phyloP scores from a whole-genome alignment of 2,888 invertebrate genomes.

The Leptinotarsa tumamoca region DNA sequence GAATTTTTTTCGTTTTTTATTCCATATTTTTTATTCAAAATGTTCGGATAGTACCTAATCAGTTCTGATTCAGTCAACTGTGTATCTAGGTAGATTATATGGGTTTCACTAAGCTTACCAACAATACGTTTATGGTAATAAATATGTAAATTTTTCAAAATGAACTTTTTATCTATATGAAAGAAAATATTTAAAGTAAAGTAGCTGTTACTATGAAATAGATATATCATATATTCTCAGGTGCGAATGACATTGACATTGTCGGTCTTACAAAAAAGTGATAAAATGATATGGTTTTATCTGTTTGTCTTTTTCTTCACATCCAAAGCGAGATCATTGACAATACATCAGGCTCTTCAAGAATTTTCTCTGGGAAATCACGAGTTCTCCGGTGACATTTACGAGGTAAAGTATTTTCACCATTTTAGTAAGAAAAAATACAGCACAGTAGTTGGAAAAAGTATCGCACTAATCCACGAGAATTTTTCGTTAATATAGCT shows the following conservation, averaged over 20 bases:
- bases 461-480: no score
- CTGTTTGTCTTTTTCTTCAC: neutral
- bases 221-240: neutral
- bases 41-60: no score
- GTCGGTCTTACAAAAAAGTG: neutral
- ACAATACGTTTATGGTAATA: neutral
- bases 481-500: no score
- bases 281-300: neutral
- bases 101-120: neutral
- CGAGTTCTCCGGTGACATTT: neutral
- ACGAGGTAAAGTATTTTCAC: constrained; percentile 8
- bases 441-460: no score
- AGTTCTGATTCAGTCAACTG: neutral
- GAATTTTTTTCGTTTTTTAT: neutral
- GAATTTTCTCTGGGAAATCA: constrained; percentile 2
- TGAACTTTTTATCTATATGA: neutral
- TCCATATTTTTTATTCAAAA: neutral
- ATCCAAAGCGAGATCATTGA: neutral
- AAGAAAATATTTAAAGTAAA: neutral
- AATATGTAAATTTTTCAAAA: neutral
- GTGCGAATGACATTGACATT: neutral
- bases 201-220: neutral
- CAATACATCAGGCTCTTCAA: neutral
- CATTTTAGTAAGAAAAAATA: neutral
- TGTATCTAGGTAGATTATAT: neutral